Base-by-base conservation (phyloP, 2,888 invertebrate species). In the Perizoma flavofasciatum region DNA sequence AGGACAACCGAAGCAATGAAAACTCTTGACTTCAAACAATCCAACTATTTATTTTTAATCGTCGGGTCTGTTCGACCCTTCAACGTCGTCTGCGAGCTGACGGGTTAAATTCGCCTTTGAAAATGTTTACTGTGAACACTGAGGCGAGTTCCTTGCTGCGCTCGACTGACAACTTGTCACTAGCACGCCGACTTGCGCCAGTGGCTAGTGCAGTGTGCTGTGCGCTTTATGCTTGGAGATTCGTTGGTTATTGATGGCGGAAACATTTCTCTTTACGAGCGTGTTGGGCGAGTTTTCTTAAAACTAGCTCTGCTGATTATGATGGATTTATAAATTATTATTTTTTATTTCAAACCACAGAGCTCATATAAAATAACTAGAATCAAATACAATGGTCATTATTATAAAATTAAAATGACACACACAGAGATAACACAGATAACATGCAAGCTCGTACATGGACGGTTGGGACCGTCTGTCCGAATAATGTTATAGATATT, bases 81-180 rank as follows among this genome's bases (percentile, higher is more conserved):
- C 69, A 66, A 63, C 69, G 60, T 67, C 55, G 58, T 57, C 56
- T 59, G 61, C 54, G 50, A 50, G 57, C 59, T 66, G 67, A 72
- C 70, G 69, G 70, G 71, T 71, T 72, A 71, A 65, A 69, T 73
- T 75, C 73, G 72, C 74, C 73, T 73, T 75, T 73, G 74, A 74
- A 78, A 77, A 73, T 73, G 74, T 77, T 78, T 73, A 73, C 72
- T 65, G 69, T 49, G 58, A 57, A 61, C 49, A 22, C 49, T 57
- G 61, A 49, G 66, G 68, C 69, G 55, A 66, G 71, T 71, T 73
- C 73, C 75, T 75, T 75, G 71, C 73, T 75, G 73, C 71, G 62
- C 55, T 60, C 62, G 61, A 56, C 66, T 79, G 79, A 82, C 80
- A 79, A 70, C 60, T 73, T 82, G 82, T 82, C 82, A 79, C 65